Base-by-base conservation (phyloP, 1,140 invertebrate species). In the Physella acuta region DNA sequence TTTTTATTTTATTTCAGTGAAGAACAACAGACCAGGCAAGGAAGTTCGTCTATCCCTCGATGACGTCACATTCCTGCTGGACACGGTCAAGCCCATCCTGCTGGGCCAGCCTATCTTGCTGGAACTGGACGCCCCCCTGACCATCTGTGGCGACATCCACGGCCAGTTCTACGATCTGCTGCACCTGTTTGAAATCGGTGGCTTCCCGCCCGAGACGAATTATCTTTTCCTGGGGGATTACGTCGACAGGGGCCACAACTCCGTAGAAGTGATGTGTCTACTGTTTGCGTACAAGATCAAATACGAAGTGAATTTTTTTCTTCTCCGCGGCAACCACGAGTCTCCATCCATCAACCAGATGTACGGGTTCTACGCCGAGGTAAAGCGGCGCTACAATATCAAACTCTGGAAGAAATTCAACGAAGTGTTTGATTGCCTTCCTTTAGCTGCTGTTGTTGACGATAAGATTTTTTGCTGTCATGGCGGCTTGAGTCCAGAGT, bases 151-250 rank as follows among this genome's bases (percentile, higher is more conserved):
- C 1, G 64, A 67, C 39, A 56, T 67, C 28, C 64, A 67, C n/a
- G 64, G 64, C 30, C 64, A 67, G 34, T 67, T 36, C 64, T 67
- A 34, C n/a, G 64, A 67, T 20, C 52, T 67, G 2, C 53, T 67
- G 5, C 64, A 56, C 1, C 52, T 67, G 51, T 67, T 67, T 30
- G 30, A 55, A 20, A 56, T 67, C 2, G 64, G 52, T 1, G 64
- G 64, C 5, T 36, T 56, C 34, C 64, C 64, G 1, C 64, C 64
- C 20, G 3, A 56, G 3, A 67, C 64, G 36, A 67, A 55, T 24
- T 67, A 67, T 49, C 64, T 67, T 33, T 67, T 67, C 30, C 52
- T 67, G 11, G 64, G 64, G n/a, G 64, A 67, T 33, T 67, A 67
- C 36, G 64, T 67, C 1, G 64, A 67, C 34, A 55, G 64, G 33